Evolutionary conservation across 1,140 invertebrate species (phyloP), one percentile per base, ranked within the genome.

Genomic region (Aphelenchoides avenae): DNA sequence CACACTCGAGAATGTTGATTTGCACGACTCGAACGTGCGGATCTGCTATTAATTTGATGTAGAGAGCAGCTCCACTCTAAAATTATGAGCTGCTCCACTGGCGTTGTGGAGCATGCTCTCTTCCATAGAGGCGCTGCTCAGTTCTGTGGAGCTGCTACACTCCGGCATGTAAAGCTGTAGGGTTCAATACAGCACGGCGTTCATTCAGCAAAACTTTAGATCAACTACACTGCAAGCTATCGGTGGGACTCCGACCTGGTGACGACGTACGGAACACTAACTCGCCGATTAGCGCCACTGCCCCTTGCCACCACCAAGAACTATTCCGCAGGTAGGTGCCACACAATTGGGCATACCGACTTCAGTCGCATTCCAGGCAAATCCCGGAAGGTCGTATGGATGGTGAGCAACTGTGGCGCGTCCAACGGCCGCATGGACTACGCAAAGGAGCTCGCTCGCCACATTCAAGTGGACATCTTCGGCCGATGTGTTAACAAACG

Each of bases 181-280:
- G n/a, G n/a, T n/a, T n/a, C n/a, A n/a, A 57, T 31, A n/a, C n/a
- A 58, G 13, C 27, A 29, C 13, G 29, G 15, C 9, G 15, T 42
- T 52, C n/a, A 18, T 29, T 15, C 9, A 29, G 22, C n/a, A 39
- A 5, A 13, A 31, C 5, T 55, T 6, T 5, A 55, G 52, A 52
- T 55, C 15, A 55, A 55, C 24, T 55, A 55, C 43, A 55, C 52
- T 26, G 52, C 52, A 6, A 20, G 20, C 3, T 55, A 55, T 55
- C 52, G 34, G 5, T 9, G 7, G 18, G 34, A 55, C 15, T 18
- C n/a, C 13, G 52, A 55, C 31, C 31, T 55, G n/a, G 15, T 36
- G 15, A 39, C 50, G n/a, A 20, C 20, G 13, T 55, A 55, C 29
- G 52, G 52, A 2, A 15, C 6, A n/a, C 15, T n/a, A 11, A 54